Evolutionary conservation across 2,797 vertebrate genomes (phyloP).

Genomic region (Chaetodon trifasciatus): DNA sequence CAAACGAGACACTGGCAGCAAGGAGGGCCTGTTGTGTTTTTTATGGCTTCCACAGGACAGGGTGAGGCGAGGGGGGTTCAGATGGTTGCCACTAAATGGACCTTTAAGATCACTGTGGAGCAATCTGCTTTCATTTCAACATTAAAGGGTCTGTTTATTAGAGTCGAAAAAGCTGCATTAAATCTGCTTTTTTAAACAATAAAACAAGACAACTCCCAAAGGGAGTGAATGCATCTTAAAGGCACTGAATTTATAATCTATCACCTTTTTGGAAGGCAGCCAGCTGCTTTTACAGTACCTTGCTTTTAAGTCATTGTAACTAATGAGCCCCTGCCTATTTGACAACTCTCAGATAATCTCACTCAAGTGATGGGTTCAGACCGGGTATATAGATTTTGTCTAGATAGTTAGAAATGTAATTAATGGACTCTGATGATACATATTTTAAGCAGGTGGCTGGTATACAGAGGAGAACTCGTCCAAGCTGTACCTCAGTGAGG

Average conservation of each 20-base stretch:
- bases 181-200: background rate
- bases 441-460: constrained; percentile 27
- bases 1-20: too few species aligned
- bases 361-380: background rate
- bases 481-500: constrained; percentile 55
- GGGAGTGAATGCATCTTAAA: background rate
- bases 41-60: too few species aligned
- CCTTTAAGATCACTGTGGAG: too few species aligned
- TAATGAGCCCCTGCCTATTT: background rate
- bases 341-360: background rate
- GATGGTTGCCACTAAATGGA: too few species aligned
- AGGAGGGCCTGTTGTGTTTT: too few species aligned
- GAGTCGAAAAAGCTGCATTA: background rate
- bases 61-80: too few species aligned
- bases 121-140: too few species aligned
- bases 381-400: background rate
- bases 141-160: background rate
- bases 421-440: background rate
- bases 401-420: background rate
- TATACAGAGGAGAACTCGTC: constrained; percentile 48
- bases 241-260: background rate
- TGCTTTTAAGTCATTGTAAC: background rate
- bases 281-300: background rate
- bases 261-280: background rate
- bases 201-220: background rate